Evolutionary conservation across 1,140 invertebrate species (phyloP).

Genomic region (Doryteuthis pealeii): DNA sequence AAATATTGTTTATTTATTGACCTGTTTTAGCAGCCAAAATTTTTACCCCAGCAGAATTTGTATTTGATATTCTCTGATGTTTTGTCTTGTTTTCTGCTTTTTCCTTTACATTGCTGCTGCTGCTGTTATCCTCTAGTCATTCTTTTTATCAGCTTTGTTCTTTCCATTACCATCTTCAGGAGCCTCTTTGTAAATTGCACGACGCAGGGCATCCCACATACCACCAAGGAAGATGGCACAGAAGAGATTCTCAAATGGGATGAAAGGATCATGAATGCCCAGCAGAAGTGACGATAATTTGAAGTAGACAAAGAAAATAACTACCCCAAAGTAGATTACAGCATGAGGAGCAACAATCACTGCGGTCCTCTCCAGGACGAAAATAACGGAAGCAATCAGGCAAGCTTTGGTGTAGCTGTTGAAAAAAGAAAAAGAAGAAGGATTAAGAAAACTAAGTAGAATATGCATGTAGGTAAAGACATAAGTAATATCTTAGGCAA

Average conservation of each 20-base stretch:
- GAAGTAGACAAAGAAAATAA: constrained; percentile 99
- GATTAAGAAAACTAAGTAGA: constrained; percentile 15
- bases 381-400: constrained; percentile 90
- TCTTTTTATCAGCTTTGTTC: constrained; percentile 56
- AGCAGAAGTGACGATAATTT: constrained; percentile 94
- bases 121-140: constrained; percentile 35
- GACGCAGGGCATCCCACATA: constrained; percentile 88
- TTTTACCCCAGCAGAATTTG: too few relatives aligned
- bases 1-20: too few relatives aligned
- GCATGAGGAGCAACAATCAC: constrained; percentile 95
- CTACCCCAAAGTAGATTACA: constrained; percentile 95
- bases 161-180: constrained; percentile 45
- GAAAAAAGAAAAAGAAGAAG: constrained; percentile 16
- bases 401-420: constrained; percentile 94
- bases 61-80: too few relatives aligned
- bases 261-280: constrained; percentile 97
- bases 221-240: constrained; percentile 97
- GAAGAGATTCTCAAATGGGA: constrained; percentile 97
- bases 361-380: constrained; percentile 95
- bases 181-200: constrained; percentile 42
- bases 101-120: not conserved
- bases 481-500: too few relatives aligned
- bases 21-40: too few relatives aligned
- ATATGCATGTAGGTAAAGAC: too few relatives aligned
- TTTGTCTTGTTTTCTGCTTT: too few relatives aligned